Percentiles rank a stretch among this genome's conserved stretches.
phyloP scores from a whole-genome alignment of 2,113 vertebrate species.

The Carlito syrichta region DNA sequence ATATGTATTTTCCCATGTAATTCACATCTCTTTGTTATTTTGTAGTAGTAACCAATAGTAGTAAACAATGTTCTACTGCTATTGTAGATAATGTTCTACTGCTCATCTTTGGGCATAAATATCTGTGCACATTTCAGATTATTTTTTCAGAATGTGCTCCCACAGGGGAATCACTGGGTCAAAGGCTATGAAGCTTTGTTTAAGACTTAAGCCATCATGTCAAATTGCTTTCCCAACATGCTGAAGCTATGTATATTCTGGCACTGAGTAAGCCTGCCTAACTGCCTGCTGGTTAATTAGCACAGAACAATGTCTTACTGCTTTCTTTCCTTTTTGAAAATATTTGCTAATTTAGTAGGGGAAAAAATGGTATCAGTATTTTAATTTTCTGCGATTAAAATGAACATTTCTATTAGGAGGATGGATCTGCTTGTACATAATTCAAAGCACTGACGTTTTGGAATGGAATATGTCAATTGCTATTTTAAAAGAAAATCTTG shows the following conservation, averaged over 20 bases:
- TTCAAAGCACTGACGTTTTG: background rate
- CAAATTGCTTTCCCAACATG: background rate
- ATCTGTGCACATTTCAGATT: background rate
- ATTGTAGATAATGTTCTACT: background rate
- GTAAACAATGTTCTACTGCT: background rate
- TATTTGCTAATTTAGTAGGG: background rate
- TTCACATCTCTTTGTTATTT: background rate
- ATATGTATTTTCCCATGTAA: background rate
- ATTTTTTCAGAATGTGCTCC: background rate
- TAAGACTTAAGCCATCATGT: background rate
- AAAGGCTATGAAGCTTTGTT: background rate
- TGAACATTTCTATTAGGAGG: background rate
- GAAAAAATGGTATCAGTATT: background rate
- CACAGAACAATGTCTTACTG: background rate
- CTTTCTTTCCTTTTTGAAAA: too few relatives aligned
- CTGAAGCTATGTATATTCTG: rapidly evolving
- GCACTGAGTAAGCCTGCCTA: background rate
- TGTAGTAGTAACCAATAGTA: background rate
- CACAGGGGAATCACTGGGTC: background rate
- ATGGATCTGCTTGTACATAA: background rate
- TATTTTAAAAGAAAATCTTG: background rate
- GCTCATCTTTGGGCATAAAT: background rate
- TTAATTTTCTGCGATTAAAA: background rate
- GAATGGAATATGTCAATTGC: background rate
- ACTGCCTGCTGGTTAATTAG: background rate